Percentiles rank a stretch among this genome's conserved stretches.
Evolutionary conservation across 53 echinoderm and acorn worm genomes (phyloP).

Genomic region (Holothuria scabra): DNA sequence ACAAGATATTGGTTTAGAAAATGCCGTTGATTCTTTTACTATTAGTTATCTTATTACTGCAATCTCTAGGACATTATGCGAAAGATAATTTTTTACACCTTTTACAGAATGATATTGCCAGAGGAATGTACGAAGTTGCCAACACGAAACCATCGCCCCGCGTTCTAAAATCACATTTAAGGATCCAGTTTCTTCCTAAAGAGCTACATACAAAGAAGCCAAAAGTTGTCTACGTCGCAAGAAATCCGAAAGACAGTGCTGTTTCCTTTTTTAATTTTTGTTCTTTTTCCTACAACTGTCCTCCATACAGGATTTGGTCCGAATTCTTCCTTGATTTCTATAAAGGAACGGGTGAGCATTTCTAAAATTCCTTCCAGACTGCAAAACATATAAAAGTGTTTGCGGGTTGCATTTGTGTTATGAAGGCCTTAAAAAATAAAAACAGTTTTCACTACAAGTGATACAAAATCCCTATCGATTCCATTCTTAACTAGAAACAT

Average conservation of each 20-base stretch:
- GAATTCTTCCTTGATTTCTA: neutral
- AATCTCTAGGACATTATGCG: too few species aligned
- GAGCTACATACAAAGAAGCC: neutral
- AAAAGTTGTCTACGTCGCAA: slow-evolving; percentile 11
- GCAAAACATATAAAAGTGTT: too few species aligned
- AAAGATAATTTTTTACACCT: neutral
- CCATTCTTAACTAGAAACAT: too few species aligned
- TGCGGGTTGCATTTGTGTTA: too few species aligned
- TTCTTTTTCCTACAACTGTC: neutral
- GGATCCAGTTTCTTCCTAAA: neutral
- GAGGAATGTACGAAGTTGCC: slow-evolving; percentile 38
- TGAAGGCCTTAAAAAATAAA: too few species aligned
- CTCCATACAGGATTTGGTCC: neutral
- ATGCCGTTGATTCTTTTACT: too few species aligned
- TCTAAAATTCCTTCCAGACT: too few species aligned
- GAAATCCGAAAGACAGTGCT: slow-evolving; percentile 10
- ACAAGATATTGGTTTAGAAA: too few species aligned
- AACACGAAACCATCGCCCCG: neutral
- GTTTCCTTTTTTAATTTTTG: slow-evolving; percentile 15
- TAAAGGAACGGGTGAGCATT: neutral
- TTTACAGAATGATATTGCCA: slow-evolving; percentile 24
- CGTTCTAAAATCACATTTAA: slow-evolving; percentile 3
- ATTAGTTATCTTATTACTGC: too few species aligned
- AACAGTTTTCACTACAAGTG: too few species aligned
- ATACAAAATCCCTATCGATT: too few species aligned